Evolutionary conservation across 1,140 invertebrate species (phyloP).

Genomic region (Berghia stephanieae): DNA sequence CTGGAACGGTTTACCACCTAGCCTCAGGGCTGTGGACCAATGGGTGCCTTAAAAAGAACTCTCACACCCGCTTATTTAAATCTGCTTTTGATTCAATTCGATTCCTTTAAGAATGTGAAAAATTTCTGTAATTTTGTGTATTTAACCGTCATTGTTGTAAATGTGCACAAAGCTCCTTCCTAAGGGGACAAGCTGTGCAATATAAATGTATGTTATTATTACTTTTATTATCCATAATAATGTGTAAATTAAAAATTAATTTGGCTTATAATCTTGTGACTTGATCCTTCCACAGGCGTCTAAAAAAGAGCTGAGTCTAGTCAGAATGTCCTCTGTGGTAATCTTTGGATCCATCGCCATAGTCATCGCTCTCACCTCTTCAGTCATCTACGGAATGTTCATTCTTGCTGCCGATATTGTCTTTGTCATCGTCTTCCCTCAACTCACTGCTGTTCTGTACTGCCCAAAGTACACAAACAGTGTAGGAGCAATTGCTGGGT

Average conservation of each 20-base stretch:
- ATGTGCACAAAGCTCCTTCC: not conserved
- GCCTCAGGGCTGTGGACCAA: no score
- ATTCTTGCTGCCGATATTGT: conserved; percentile 63
- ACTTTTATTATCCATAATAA: no score
- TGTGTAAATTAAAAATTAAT: no score
- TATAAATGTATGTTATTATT: not conserved
- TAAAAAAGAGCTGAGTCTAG: conserved; percentile 48
- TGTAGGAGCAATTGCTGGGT: conserved; percentile 53
- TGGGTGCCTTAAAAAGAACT: no score
- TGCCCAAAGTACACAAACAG: conserved; percentile 44
- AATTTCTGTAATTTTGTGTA: no score
- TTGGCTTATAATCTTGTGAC: no score
- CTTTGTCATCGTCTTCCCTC: conserved; percentile 62
- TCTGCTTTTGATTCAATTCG: no score
- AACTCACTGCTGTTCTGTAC: conserved; percentile 57
- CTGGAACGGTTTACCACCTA: no score
- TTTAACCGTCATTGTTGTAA: no score
- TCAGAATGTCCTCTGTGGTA: conserved; percentile 52
- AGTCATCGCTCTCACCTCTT: conserved; percentile 52
- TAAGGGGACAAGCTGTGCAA: not conserved
- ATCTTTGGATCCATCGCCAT: conserved; percentile 51
- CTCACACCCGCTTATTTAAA: no score
- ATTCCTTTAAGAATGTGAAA: no score
- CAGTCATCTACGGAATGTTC: conserved; percentile 59
- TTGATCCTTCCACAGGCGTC: conserved; percentile 47